Percentiles rank a stretch among this genome's conserved stretches.
Conservation (phyloP, 2,113 vertebrate species). For the Myxocyprinus asiaticus region DNA sequence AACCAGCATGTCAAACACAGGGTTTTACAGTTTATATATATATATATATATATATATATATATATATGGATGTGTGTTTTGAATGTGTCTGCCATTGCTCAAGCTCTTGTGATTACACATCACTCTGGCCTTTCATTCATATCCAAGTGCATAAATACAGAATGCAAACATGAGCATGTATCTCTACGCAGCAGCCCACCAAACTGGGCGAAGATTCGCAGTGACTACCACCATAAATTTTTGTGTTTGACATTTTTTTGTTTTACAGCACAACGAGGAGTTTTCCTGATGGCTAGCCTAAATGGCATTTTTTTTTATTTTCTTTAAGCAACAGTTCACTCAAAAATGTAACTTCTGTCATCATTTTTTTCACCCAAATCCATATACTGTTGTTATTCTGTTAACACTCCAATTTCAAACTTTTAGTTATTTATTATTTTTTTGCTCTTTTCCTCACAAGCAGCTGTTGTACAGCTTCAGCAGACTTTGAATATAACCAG, state of each 20-base stretch:
- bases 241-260: neutral
- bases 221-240: neutral
- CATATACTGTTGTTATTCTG: no score
- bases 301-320: neutral
- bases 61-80: constrained; percentile 6
- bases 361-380: neutral
- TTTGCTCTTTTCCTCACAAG: no score
- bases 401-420: no score
- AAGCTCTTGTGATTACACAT: neutral
- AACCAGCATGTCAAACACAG: neutral
- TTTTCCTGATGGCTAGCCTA: neutral
- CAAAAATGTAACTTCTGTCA: neutral
- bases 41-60: neutral
- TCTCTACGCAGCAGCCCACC: neutral
- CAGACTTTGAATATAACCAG: no score
- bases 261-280: neutral
- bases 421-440: no score
- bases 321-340: neutral
- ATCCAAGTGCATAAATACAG: constrained; percentile 14
- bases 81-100: neutral
- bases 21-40: no score
- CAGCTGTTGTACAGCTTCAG: no score
- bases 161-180: neutral
- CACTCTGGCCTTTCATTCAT: neutral
- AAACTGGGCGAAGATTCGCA: constrained; percentile 5